Base-by-base conservation (phyloP, 1,140 invertebrate species). In the Anastrepha ludens region DNA sequence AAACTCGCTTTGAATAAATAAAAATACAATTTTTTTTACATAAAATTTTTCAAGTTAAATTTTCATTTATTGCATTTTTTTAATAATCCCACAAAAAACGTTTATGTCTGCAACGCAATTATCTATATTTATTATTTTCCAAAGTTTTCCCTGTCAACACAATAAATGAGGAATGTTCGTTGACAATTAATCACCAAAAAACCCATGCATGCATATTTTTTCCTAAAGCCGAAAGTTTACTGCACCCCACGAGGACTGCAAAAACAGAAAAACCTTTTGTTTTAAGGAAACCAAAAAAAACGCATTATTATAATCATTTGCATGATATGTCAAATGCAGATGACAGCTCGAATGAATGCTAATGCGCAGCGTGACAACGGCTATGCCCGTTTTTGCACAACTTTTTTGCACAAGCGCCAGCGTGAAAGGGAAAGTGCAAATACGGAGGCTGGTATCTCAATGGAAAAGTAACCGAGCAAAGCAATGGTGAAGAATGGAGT, bases 391-490 rank as follows among this genome's bases (percentile, higher is more conserved):
- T 55, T 55, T 55, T 2, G 6, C 50, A 7, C 41, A 17, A 29
- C 3, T 17, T 47, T 41, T 6, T 74, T 47, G 67, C 67, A 47
- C 41, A 47, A 74, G 67, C 67, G 15, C 39, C 9, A 41, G 17
- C 15, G 41, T 74, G 67, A 74, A 74, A 74, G 67, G 67, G 67
- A 74, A 74, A 74, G 67, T 74, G 41, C 8, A 13, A 74, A 41
- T 74, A 29, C 29, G 29, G 29, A 29, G 29, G 29, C 29, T 29
- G 29, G 1, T 29, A 11, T 8, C 6, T 55, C 11, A 11, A 55
- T 55, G 2, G 50, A 6, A 55, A 55, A 8, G 50, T 11, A 55
- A 55, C 6, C 50, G 2, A 55, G 50, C 11, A 55, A 55, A 8
- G 6, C 50, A 55, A 55, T 6, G 11, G 50, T 8, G 50, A 55